Percentiles rank a stretch among this genome's conserved stretches.
Conservation (phyloP, 2,797 vertebrate species). For the Argentina silus region DNA sequence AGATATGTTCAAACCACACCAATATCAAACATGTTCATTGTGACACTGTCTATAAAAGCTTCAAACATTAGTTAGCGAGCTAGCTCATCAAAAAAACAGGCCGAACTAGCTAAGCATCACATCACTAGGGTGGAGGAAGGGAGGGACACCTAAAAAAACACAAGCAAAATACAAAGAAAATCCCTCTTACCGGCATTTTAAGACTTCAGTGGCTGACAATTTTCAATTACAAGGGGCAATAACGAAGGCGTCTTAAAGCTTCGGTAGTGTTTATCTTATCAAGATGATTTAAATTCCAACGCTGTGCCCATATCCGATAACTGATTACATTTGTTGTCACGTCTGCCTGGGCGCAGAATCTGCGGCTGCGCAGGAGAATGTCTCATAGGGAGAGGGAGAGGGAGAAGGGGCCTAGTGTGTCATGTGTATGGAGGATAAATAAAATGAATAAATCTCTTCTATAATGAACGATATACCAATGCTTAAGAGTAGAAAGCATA, state of each 20-base stretch:
- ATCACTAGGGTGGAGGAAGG: conserved; percentile 54
- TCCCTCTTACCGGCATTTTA: conserved; percentile 77
- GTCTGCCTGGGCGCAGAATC: not conserved
- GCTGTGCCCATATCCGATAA: conserved; percentile 34
- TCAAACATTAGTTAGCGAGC: conserved; percentile 36
- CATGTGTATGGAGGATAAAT: too few relatives aligned
- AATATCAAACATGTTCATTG: not conserved
- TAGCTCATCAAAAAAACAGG: conserved; percentile 52
- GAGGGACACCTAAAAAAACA: conserved; percentile 60
- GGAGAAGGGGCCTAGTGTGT: not conserved
- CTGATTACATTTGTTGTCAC: conserved; percentile 35
- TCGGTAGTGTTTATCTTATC: conserved; percentile 33
- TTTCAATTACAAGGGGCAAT: not conserved
- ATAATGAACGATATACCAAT: too few relatives aligned
- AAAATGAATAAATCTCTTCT: too few relatives aligned
- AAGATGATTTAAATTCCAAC: conserved; percentile 39
- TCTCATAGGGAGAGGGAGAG: too few relatives aligned
- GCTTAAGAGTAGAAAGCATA: too few relatives aligned
- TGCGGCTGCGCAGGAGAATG: conserved; percentile 59
- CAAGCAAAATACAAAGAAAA: conserved; percentile 21
- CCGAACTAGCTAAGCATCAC: conserved; percentile 46
- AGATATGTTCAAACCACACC: not conserved
- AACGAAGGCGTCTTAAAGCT: not conserved
- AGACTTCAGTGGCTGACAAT: not conserved
- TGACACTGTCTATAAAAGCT: not conserved